phyloP scores from a whole-genome alignment of 2,113 vertebrate species.

The pig (Sus scrofa) region T2T-Sscrofa CM000830.6:12990501-12991000 shows the following conservation, averaged over 20 bases:
- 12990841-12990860: not conserved
- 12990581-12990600: too few relatives aligned
- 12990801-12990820: not conserved
- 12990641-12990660: not conserved
- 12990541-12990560: too few relatives aligned
- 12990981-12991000: conserved; percentile 51
- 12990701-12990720: not conserved
- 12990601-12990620: too few relatives aligned
- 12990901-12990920: not conserved
- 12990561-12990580: too few relatives aligned
- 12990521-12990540: too few relatives aligned
- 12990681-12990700: not conserved
- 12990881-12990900: not conserved
- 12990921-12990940: not conserved
- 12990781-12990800: not conserved
- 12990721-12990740: not conserved
- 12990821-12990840: not conserved
- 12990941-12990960: not conserved
- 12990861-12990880: not conserved
- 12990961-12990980: not conserved
- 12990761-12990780: not conserved
- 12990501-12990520: too few relatives aligned
- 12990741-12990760: too few relatives aligned
- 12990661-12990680: not conserved
- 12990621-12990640: not conserved